A percentile compares a stretch with the other conserved stretches of the same genome.
Evolutionary conservation across 2,797 vertebrate species (phyloP).

Genomic region (Merluccius polli): DNA sequence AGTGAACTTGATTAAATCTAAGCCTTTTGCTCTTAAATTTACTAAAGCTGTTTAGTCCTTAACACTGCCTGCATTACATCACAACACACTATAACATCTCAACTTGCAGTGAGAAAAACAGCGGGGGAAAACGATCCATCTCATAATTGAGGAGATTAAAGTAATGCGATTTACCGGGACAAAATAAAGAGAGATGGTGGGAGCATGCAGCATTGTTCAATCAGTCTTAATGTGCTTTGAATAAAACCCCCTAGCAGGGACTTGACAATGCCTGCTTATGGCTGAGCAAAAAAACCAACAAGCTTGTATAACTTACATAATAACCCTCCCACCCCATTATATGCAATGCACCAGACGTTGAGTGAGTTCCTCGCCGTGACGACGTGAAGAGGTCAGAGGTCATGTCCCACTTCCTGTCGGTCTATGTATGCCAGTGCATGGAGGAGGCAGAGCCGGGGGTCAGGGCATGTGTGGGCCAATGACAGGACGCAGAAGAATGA

Average conservation of each 20-base stretch:
- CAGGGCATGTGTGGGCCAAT: constrained; percentile 45
- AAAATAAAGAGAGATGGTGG: constrained; percentile 24
- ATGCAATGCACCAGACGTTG: constrained; percentile 16
- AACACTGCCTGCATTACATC: constrained; percentile 34
- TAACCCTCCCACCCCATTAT: neutral
- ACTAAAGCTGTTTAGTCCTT: constrained; percentile 33
- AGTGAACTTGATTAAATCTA: constrained; percentile 55
- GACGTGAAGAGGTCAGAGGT: constrained; percentile 47
- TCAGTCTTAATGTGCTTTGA: constrained; percentile 25
- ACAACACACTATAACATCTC: constrained; percentile 28
- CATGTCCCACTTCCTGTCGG: constrained; percentile 50
- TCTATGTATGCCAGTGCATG: constrained; percentile 13
- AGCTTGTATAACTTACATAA: neutral
- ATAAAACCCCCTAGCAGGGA: constrained; percentile 24
- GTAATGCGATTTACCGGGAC: constrained; percentile 33
- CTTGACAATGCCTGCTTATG: neutral
- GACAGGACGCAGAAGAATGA: constrained; percentile 51
- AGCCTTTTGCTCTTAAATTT: constrained; percentile 54
- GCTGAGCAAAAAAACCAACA: neutral
- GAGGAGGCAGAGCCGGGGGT: constrained; percentile 23
- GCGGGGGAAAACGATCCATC: constrained; percentile 20
- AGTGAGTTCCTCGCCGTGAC: constrained; percentile 34
- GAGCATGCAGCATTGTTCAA: constrained; percentile 14
- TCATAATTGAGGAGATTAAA: constrained; percentile 27
- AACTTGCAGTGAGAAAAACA: constrained; percentile 15